Percentiles rank a stretch among this genome's conserved stretches.
phyloP scores from a whole-genome alignment of 2,888 invertebrate species.

The Oscheius sp. region DNA sequence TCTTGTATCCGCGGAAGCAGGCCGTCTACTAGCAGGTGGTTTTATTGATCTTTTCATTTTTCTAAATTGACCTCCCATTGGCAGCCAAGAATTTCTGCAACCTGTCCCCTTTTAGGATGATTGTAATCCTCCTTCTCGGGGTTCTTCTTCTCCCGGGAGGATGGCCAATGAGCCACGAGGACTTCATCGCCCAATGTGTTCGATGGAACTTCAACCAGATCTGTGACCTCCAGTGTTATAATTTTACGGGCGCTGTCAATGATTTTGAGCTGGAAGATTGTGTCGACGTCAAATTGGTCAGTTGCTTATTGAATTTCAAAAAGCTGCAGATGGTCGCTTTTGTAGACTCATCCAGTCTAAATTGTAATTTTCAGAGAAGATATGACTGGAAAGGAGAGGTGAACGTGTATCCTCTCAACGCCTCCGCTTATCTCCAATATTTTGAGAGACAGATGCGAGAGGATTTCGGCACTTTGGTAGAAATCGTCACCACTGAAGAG shows the following conservation, averaged over 20 bases:
- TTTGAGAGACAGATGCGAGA: constrained; percentile 3
- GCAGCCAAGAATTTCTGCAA: not conserved
- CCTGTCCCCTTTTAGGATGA: not conserved
- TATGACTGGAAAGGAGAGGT: not conserved
- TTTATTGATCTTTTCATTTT: not conserved
- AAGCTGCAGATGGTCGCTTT: too few species aligned
- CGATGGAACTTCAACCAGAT: not conserved
- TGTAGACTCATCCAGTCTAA: too few species aligned
- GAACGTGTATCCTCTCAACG: constrained; percentile 8
- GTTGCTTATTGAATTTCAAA: not conserved
- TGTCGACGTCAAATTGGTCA: not conserved
- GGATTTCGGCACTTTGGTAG: not conserved
- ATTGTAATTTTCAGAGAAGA: too few species aligned
- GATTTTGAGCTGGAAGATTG: constrained; percentile 15
- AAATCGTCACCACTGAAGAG: constrained; percentile 5
- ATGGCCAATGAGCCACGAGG: not conserved
- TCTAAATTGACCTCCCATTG: not conserved
- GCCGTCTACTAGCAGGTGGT: not conserved
- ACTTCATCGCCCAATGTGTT: constrained; percentile 14
- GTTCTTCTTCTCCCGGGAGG: not conserved
- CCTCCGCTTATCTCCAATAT: not conserved
- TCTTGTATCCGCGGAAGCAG: not conserved
- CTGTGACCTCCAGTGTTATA: constrained; percentile 14
- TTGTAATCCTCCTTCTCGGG: not conserved
- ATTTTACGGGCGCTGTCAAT: constrained; percentile 9